phyloP scores from a whole-genome alignment of 2,113 vertebrate genomes.

The Thamnaconus septentrionalis region DNA sequence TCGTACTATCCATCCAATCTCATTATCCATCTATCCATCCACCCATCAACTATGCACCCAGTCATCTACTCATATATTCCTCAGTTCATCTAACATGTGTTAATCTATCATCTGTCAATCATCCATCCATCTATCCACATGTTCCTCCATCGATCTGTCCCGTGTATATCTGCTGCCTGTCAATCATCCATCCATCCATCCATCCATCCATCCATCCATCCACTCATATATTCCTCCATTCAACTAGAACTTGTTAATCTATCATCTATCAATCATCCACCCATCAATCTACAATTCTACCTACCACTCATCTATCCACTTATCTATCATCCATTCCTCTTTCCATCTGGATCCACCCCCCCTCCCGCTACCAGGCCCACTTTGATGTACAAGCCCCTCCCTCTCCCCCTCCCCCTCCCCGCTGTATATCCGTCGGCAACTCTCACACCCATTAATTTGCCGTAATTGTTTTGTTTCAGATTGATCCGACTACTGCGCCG shows the following conservation, averaged over 20 bases:
- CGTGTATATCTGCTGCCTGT: no score
- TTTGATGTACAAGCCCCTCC: constrained; percentile 29
- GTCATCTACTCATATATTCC: no score
- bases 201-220: no score
- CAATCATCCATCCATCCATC: not conserved
- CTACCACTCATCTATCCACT: not conserved
- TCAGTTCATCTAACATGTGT: no score
- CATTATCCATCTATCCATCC: not conserved
- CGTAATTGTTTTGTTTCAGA: constrained; percentile 74
- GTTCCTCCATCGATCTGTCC: no score
- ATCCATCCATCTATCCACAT: not conserved
- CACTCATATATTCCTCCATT: no score
- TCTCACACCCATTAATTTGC: constrained; percentile 74
- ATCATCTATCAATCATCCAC: no score
- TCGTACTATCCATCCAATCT: not conserved
- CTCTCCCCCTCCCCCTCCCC: constrained; percentile 52
- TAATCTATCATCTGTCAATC: no score
- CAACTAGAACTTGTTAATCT: no score
- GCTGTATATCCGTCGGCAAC: constrained; percentile 64
- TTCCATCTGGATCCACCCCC: not conserved
- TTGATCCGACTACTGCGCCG: constrained; percentile 58
- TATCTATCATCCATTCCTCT: not conserved
- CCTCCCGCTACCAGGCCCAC: no score
- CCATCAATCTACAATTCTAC: not conserved
- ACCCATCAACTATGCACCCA: no score